phyloP scores from a whole-genome alignment of 2,113 vertebrate species.

The Rostratula benghalensis region DNA sequence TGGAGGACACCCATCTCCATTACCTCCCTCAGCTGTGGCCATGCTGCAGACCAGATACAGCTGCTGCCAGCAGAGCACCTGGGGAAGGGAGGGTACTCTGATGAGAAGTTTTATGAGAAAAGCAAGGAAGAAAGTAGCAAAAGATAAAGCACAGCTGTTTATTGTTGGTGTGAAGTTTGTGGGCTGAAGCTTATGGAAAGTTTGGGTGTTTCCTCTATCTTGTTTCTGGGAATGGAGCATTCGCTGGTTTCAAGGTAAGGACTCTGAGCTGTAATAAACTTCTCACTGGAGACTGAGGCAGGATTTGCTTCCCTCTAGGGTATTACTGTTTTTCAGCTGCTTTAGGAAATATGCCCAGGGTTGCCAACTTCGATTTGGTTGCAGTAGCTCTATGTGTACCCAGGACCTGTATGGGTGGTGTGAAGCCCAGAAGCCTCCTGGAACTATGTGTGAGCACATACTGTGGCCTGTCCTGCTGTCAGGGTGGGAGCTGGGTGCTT shows the following conservation, averaged over 20 bases:
- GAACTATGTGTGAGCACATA: rapidly evolving
- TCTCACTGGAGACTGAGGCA: rapidly evolving
- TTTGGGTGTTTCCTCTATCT: rapidly evolving
- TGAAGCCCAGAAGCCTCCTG: background rate
- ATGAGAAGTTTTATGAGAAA: background rate
- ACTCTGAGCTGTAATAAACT: background rate
- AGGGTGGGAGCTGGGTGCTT: background rate
- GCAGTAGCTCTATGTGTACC: rapidly evolving
- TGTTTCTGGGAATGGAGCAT: rapidly evolving
- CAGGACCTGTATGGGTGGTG: rapidly evolving
- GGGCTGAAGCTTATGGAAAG: rapidly evolving
- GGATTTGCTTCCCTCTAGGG: rapidly evolving
- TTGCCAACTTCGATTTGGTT: background rate
- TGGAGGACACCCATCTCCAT: background rate
- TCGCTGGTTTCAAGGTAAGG: background rate
- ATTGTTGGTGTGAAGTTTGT: rapidly evolving
- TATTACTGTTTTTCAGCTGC: background rate
- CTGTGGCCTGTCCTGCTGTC: background rate
- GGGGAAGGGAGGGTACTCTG: background rate
- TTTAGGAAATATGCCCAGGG: background rate
- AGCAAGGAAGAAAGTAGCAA: rapidly evolving
- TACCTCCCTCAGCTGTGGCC: background rate
- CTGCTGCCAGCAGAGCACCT: background rate
- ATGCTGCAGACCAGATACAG: background rate
- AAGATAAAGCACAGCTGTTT: rapidly evolving